Conservation (phyloP, 2,797 vertebrate species). For the Fringilla coelebs region DNA sequence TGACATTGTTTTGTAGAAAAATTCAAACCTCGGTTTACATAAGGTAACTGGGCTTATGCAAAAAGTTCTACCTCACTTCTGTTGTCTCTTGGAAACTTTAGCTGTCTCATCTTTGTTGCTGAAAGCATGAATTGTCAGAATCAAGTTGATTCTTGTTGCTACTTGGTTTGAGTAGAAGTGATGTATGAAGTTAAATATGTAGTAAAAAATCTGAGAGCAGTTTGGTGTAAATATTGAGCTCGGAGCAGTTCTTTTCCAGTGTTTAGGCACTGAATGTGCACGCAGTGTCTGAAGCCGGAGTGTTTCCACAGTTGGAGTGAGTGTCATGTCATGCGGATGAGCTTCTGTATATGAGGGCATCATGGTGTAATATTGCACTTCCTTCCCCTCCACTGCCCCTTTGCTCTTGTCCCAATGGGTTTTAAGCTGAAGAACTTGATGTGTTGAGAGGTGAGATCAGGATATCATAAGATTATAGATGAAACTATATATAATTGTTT, state of each 20-base stretch:
- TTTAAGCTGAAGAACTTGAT: background rate
- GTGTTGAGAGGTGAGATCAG: background rate
- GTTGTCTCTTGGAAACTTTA: background rate
- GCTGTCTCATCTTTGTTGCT: background rate
- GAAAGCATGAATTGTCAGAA: background rate
- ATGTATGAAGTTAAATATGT: background rate
- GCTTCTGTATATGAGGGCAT: background rate
- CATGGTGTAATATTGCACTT: background rate
- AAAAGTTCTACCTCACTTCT: background rate
- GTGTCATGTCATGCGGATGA: background rate
- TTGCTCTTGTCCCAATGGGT: background rate
- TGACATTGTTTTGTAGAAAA: background rate
- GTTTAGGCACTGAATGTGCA: background rate
- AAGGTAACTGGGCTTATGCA: background rate
- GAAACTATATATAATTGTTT: background rate
- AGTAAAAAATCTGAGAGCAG: background rate
- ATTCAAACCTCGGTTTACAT: fast-evolving
- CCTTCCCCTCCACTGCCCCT: background rate
- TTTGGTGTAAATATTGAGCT: background rate
- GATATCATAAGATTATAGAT: background rate
- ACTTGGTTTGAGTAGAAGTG: background rate
- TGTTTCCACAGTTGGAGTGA: background rate
- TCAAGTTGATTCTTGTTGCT: background rate
- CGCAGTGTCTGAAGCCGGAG: background rate
- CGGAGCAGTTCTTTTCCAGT: background rate